These are phyloP conservation scores for Sepiola atlantica DNA, from an alignment of 2,888 invertebrate genomes.

Conservation along the genomic window DNA sequence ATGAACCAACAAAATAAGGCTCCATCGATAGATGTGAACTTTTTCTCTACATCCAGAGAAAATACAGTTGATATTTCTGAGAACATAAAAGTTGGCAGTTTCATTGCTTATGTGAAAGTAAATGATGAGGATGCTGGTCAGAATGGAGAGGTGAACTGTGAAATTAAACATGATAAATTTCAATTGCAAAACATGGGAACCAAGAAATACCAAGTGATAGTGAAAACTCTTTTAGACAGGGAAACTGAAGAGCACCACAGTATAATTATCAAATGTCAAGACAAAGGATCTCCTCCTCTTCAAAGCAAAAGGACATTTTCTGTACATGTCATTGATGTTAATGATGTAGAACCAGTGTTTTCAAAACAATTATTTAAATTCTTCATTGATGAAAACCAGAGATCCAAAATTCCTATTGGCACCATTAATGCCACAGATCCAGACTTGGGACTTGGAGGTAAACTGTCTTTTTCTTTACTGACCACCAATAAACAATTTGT, in stretches of 20 bases:
- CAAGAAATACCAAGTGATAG: neutral
- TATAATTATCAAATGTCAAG: neutral
- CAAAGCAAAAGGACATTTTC: neutral
- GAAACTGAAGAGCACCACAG: neutral
- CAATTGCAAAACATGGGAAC: neutral
- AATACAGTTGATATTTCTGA: constrained; percentile 32
- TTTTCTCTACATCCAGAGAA: neutral
- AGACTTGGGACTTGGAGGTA: neutral
- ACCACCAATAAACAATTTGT: neutral
- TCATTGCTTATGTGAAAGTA: neutral
- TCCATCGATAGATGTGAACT: neutral
- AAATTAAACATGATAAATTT: constrained; percentile 19
- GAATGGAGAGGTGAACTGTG: neutral
- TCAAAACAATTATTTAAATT: neutral
- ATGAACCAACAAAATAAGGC: neutral
- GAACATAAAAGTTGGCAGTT: neutral
- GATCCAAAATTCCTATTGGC: neutral
- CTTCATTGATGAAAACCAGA: constrained; percentile 19
- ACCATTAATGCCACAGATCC: neutral
- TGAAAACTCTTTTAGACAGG: neutral
- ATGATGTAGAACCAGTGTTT: neutral
- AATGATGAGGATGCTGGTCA: constrained; percentile 9
- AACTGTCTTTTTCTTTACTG: neutral
- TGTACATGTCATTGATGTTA: neutral
- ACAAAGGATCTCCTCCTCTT: neutral